Evolutionary conservation across 1,140 invertebrate species (phyloP), one percentile per base, ranked within the genome.

Genomic region (Apis laboriosa): DNA sequence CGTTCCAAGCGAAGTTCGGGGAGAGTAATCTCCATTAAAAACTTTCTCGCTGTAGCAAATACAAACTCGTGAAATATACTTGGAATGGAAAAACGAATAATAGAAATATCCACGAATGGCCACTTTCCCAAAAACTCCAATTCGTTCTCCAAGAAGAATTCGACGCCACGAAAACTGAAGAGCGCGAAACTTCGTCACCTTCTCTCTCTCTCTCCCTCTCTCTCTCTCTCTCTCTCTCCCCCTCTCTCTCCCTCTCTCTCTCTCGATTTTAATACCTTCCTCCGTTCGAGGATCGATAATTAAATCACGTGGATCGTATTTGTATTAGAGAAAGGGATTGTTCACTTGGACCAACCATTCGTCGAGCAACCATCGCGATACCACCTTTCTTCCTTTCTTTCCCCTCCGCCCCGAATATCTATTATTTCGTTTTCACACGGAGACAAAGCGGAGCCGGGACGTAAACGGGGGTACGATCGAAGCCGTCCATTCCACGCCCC

Each of bases 271-370:
- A 43, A 43, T 43, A 43, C 34, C 34, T 43, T 43, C 2, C 34
- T 4, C 9, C 0, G 19, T 13, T 53, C 61, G 49, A 81, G 43
- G 17, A 15, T 67, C 63, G 53, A 81, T 81, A 81, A 81, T 81
- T 81, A 76, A 81, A 77, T 76, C 80, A 21, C 9, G 9, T 12
- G 73, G 53, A 81, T 81, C 34, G 34, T 34, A 34, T 3, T 13
- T 24, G 34, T 28, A 19, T 19, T 4, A 24, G 4, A 43, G 34
- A 43, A 43, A 43, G 34, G 55, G 49, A 63, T 74, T 74, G 70
- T 74, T 80, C 58, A 28, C 63, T 19, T 43, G 24, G 55, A 24
- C 17, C 80, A 67, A 81, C 63, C 63, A 76, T 81, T 81, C 61
- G 76, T 81, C 80, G 76, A n/a, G n/a, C n/a, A n/a, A 58, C 72